These are phyloP conservation scores for Heliopora coerulea DNA, from an alignment of 92 coral and sea anemone species.

Conservation along the genomic window DNA sequence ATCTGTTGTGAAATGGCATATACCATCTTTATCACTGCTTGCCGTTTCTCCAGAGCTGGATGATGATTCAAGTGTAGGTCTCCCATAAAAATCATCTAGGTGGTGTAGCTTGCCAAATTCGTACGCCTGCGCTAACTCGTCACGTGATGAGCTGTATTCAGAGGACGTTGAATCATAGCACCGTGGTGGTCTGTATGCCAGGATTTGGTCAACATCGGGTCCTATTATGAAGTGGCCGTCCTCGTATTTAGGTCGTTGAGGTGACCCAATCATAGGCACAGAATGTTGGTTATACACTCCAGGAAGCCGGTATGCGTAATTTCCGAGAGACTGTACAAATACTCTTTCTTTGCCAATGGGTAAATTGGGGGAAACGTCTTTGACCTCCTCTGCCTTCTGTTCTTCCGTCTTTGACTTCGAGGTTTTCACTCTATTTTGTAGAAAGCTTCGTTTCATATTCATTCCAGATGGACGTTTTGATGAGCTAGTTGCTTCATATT, in stretches of 20 bases:
- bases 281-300: background rate
- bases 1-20: constrained; percentile 82
- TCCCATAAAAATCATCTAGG: constrained; percentile 88
- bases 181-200: constrained; percentile 73
- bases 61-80: constrained; percentile 95
- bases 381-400: background rate
- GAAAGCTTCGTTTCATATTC: background rate
- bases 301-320: background rate
- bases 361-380: constrained; percentile 18
- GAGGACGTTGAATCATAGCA: constrained; percentile 98
- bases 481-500: background rate
- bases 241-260: constrained; percentile 39
- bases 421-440: background rate
- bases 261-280: constrained; percentile 17
- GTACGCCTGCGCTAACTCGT: constrained; percentile 86
- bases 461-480: background rate
- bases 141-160: constrained; percentile 99
- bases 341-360: constrained; percentile 28
- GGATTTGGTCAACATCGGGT: constrained; percentile 57
- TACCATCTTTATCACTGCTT: constrained; percentile 96
- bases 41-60: constrained; percentile 92
- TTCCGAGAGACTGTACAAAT: constrained; percentile 24
- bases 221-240: constrained; percentile 36
- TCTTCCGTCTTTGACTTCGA: background rate
- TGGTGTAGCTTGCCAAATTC: constrained; percentile 96